Base-by-base conservation (phyloP, 2,797 vertebrate species). In the Sebastolobus altivelis region DNA sequence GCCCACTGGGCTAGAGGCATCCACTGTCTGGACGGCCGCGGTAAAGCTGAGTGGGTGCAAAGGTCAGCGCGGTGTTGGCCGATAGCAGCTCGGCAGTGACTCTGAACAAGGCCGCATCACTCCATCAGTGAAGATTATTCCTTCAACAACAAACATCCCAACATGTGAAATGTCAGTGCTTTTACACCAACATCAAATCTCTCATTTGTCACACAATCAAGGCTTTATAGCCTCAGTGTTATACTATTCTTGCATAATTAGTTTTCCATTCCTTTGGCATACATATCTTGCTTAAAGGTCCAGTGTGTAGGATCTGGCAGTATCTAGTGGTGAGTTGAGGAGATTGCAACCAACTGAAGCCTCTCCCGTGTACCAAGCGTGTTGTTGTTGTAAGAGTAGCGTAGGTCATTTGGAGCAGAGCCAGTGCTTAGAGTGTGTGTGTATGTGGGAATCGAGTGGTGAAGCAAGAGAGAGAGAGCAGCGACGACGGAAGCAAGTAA, bases 61-160 rank as follows among this genome's bases (percentile, higher is more conserved):
- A 93, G 82, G 89, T 87, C 86, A 87, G 33, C 2, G 8, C 13
- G 38, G 11, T 22, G 77, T 81, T 71, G 69, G 10, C 72, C 49
- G 85, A 86, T 49, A 71, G 74, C 49, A 63, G 63, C 75, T 72
- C 27, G 6, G 60, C 63, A 27, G 38, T 52, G 60, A 69, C 54
- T 68, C 46, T 22, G 18, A 86, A 80, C 71, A 71, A 72, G 43
- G 49, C 40, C 2, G 18, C n/a, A 33, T 81, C 62, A 35, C 43
- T 69, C 52, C 18, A 33, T 71, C 60, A 27, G 29, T 35, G 58
- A 58, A 60, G 58, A 79, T 81, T n/a, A 77, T n/a, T 55, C 58
- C 43, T 59, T 27, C 38, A 72, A 60, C 68, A 70, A 82, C 27
- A 83, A 81, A 79, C 55, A 77, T 54, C 31, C 25, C 61, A 75